These are phyloP conservation scores for Chinchilla lanigera DNA, from an alignment of 2,113 vertebrate genomes.

Conservation along the genomic window DNA sequence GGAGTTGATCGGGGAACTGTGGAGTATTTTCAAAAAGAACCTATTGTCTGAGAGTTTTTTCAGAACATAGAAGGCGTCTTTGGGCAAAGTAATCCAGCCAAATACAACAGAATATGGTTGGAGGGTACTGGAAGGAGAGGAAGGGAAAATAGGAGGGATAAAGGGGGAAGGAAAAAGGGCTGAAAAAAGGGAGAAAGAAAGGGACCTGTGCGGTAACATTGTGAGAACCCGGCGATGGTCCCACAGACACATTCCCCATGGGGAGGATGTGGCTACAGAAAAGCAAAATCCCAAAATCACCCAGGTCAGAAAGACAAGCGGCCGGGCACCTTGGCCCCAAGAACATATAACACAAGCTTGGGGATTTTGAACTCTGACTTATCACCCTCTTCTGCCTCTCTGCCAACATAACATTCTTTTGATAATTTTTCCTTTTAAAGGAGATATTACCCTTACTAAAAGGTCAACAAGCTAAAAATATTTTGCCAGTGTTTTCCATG, in stretches of 20 bases:
- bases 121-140: neutral
- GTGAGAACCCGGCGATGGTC: neutral
- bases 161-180: too few species aligned
- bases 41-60: neutral
- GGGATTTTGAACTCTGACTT: slow-evolving; percentile 16
- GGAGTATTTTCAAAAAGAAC: neutral
- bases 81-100: neutral
- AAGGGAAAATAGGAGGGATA: neutral
- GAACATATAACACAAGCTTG: neutral
- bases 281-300: neutral
- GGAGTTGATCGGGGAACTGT: neutral
- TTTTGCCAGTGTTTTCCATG: slow-evolving; percentile 68
- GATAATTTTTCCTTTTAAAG: slow-evolving; percentile 73
- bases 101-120: neutral
- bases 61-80: neutral
- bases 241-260: neutral
- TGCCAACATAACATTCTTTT: slow-evolving; percentile 65
- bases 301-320: neutral
- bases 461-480: slow-evolving; percentile 77
- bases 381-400: neutral
- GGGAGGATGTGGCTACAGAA: too few species aligned
- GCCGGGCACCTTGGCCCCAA: neutral
- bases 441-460: slow-evolving; percentile 67
- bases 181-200: too few species aligned
- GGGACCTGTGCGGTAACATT: neutral